phyloP scores from a whole-genome alignment of 1,140 invertebrate genomes.

The Diploscapter pachys region DNA sequence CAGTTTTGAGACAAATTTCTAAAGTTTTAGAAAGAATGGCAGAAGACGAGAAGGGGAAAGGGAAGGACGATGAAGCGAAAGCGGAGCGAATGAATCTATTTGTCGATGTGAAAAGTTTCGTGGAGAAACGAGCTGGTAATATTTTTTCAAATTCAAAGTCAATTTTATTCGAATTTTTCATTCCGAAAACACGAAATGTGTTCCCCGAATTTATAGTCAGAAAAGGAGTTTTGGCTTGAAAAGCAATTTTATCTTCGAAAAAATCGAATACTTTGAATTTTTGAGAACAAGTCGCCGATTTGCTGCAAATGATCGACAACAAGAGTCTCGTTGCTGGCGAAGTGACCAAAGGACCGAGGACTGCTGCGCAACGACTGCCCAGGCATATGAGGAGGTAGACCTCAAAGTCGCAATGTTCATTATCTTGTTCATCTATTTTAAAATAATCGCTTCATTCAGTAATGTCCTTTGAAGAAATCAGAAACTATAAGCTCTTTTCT shows the following conservation, averaged over 20 bases:
- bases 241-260: too few species aligned
- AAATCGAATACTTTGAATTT: too few species aligned
- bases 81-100: conserved; percentile 25
- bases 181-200: too few species aligned
- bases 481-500: too few species aligned
- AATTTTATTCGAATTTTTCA: neutral
- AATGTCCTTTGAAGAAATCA: too few species aligned
- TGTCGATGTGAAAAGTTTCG: conserved; percentile 45
- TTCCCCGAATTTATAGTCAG: too few species aligned
- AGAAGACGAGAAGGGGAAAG: conserved; percentile 6
- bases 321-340: conserved; percentile 35
- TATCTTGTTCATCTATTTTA: too few species aligned
- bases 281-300: neutral
- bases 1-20: neutral
- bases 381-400: conserved; percentile 79
- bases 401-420: too few species aligned
- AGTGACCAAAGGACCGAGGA: conserved; percentile 43
- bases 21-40: neutral
- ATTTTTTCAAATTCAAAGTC: conserved; percentile 27
- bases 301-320: conserved; percentile 35
- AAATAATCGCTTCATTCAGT: too few species aligned
- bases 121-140: conserved; percentile 41
- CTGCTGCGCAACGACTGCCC: conserved; percentile 80
- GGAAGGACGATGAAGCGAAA: too few species aligned
- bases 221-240: too few species aligned